phyloP scores from a whole-genome alignment of 2,797 vertebrate species.

The Enteromius unitaeniatus region DNA sequence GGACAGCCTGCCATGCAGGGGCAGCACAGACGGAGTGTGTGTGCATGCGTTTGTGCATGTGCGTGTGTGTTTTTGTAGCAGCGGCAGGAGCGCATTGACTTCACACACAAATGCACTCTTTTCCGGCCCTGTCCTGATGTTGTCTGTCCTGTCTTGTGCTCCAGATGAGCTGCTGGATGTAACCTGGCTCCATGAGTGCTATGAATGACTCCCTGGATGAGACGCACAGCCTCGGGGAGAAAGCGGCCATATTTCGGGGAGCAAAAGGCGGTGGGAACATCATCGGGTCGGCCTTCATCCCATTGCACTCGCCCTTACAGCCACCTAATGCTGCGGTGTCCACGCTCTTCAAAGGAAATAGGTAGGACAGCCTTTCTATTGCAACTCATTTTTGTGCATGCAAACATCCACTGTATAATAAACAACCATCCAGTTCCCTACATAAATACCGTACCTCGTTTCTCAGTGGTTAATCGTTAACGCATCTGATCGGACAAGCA shows the following conservation, averaged over 20 bases:
- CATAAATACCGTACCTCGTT: constrained; percentile 49
- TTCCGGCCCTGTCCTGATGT: constrained; percentile 61
- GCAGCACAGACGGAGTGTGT: constrained; percentile 68
- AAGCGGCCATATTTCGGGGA: constrained; percentile 77
- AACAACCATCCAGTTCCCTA: background rate
- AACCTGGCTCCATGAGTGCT: constrained; percentile 76
- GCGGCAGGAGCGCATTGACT: constrained; percentile 32
- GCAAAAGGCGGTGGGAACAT: constrained; percentile 71
- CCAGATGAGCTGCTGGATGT: constrained; percentile 82
- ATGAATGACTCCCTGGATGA: constrained; percentile 81
- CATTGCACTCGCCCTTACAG: constrained; percentile 70
- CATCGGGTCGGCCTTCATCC: constrained; percentile 71
- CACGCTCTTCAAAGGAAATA: constrained; percentile 70
- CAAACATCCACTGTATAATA: constrained; percentile 27
- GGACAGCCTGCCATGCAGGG: constrained; percentile 72
- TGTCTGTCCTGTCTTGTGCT: constrained; percentile 64
- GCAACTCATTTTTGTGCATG: background rate
- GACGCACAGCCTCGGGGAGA: constrained; percentile 75
- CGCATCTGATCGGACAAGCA: constrained; percentile 57
- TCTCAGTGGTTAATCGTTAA: constrained; percentile 67
- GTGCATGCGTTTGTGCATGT: constrained; percentile 33
- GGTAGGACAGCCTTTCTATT: constrained; percentile 68
- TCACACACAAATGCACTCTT: constrained; percentile 48
- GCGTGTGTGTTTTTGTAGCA: constrained; percentile 41
- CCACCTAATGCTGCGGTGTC: constrained; percentile 69